Percentiles rank a stretch among this genome's conserved stretches.
phyloP scores from a whole-genome alignment of 1,140 invertebrate species.

The Goniozus legneri region DNA sequence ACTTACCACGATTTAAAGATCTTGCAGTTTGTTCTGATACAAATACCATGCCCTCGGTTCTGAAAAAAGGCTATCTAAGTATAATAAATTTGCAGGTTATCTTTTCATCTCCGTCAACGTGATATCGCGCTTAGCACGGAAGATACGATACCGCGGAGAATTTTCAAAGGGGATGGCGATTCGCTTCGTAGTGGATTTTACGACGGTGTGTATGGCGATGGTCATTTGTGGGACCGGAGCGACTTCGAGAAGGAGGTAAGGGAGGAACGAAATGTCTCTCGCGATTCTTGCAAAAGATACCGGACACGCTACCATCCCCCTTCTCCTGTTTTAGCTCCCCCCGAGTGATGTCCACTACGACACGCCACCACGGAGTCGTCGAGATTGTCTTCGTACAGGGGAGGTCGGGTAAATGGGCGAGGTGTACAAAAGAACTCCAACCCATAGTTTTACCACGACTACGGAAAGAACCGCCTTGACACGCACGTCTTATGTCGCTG shows the following conservation, averaged over 20 bases:
- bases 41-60: too few species aligned
- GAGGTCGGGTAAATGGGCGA: too few species aligned
- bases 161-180: constrained; percentile 5
- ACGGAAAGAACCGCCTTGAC: constrained; percentile 30
- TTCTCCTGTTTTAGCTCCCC: constrained; percentile 10
- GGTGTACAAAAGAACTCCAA: constrained; percentile 29
- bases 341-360: constrained; percentile 39
- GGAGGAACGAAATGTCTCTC: constrained; percentile 51
- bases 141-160: constrained; percentile 25
- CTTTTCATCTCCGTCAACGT: constrained; percentile 34
- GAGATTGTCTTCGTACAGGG: constrained; percentile 35
- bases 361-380: constrained; percentile 33
- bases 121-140: constrained; percentile 21
- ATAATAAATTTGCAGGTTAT: constrained; percentile 45
- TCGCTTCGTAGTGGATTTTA: constrained; percentile 21
- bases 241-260: constrained; percentile 21
- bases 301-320: constrained; percentile 50
- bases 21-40: too few species aligned
- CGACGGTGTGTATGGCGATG: constrained; percentile 40
- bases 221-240: constrained; percentile 48
- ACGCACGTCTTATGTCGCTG: constrained; percentile 21
- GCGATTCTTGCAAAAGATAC: constrained; percentile 48
- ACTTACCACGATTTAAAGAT: too few species aligned
- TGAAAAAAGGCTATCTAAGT: too few species aligned
- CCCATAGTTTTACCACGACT: constrained; percentile 24